phyloP scores from a whole-genome alignment of 2,797 vertebrate species.

The Simalia tracyae region DNA sequence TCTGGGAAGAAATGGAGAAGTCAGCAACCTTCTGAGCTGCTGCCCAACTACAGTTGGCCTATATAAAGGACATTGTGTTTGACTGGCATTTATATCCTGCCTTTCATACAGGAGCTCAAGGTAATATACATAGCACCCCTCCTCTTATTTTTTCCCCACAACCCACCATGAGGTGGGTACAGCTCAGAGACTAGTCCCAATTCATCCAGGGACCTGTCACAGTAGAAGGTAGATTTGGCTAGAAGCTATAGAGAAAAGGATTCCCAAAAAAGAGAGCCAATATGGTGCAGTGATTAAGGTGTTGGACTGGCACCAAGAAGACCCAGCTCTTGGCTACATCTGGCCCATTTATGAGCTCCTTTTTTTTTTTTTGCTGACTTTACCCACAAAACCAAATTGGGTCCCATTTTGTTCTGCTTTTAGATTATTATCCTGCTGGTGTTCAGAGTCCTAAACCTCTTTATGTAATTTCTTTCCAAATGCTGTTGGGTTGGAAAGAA shows the following conservation, averaged over 20 bases:
- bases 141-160: neutral
- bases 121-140: neutral
- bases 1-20: too few relatives aligned
- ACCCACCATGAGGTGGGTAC: neutral
- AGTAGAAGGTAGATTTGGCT: neutral
- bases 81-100: neutral
- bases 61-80: neutral
- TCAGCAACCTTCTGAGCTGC: neutral
- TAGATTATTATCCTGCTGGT: neutral
- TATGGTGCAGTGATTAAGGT: neutral
- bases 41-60: neutral
- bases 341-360: neutral
- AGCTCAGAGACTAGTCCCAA: neutral
- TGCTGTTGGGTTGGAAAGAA: neutral
- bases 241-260: neutral
- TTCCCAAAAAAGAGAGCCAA: neutral
- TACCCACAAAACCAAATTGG: neutral
- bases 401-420: neutral
- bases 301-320: neutral
- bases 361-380: neutral
- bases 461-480: neutral
- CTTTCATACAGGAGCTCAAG: neutral
- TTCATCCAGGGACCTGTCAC: neutral
- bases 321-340: neutral
- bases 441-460: neutral